phyloP scores from a whole-genome alignment of 1,140 invertebrate species.

The Andrena cerasifolii region DNA sequence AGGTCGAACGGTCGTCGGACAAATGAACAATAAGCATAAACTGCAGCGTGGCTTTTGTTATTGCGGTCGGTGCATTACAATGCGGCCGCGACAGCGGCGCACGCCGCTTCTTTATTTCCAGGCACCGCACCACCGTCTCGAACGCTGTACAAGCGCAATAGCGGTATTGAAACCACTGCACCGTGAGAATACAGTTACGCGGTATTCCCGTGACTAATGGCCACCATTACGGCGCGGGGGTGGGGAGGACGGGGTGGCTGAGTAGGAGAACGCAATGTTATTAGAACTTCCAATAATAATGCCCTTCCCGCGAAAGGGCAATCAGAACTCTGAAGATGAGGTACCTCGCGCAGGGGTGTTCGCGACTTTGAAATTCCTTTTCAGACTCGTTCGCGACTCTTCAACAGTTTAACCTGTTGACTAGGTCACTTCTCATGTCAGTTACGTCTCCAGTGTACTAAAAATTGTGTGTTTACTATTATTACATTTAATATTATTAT shows the following conservation, averaged over 20 bases:
- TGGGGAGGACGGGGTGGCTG: constrained; percentile 9
- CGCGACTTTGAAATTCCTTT: background rate
- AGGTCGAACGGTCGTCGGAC: background rate
- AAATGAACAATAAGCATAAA: constrained; percentile 29
- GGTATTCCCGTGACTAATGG: constrained; percentile 68
- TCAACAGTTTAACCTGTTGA: too few relatives aligned
- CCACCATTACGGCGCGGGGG: constrained; percentile 44
- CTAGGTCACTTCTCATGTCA: too few relatives aligned
- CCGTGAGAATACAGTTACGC: constrained; percentile 69
- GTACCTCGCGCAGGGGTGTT: too few relatives aligned
- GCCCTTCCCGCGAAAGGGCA: background rate
- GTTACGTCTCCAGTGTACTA: too few relatives aligned
- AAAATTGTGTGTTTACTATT: too few relatives aligned
- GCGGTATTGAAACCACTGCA: constrained; percentile 69
- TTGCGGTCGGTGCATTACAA: constrained; percentile 48
- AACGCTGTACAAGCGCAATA: constrained; percentile 50
- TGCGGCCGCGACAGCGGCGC: constrained; percentile 19
- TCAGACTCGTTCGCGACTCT: background rate
- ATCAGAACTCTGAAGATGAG: background rate
- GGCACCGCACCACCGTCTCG: constrained; percentile 21
- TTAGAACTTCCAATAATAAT: constrained; percentile 24
- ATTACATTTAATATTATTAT: too few relatives aligned
- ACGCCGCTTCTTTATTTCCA: constrained; percentile 56
- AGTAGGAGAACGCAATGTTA: background rate
- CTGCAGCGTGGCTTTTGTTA: background rate